Evolutionary conservation across 2,888 invertebrate genomes (phyloP), one percentile per base, ranked within the genome.

Genomic region (Drepanosiphum platanoidis): DNA sequence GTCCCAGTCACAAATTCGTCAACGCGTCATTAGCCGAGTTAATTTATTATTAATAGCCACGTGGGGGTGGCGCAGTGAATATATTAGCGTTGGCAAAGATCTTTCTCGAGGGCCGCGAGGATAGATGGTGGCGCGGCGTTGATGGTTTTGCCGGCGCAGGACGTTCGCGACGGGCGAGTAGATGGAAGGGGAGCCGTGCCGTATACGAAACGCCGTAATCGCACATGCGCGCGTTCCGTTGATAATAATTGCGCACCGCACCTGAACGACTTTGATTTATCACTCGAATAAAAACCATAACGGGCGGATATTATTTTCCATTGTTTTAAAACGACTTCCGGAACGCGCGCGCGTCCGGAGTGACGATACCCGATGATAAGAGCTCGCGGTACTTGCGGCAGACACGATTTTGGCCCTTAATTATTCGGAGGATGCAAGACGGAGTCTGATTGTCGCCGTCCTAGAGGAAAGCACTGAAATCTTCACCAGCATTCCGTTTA

Each of bases 41-140:
- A 81, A 81, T 81, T 70, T 70, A 70, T 81, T 81, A 81, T 81
- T 81, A 81, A 81, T 70, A 36, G 70, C 70, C 36, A 18, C 36
- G 80, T 36, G 52, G 27, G 27, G 70, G 52, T 22, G 27, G 27
- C 80, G 52, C 30, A n/a, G 27, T 27, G 15, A 9, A 22, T 52
- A 22, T 52, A 52, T 52, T 52, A 52, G 5, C n/a, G n/a, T 64
- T 64, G 13, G 27, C 64, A 52, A 52, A 22, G 52, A 52, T 22
- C 18, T 4, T 22, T 64, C 13, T 64, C 30, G 64, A 30, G 64
- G 13, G 11, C 13, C 5, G 1, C 27, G 13, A 27, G 64, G 27
- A 64, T 64, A 64, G 30, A 64, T 13, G 64, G 30, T 13, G 27
- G 1, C 22, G 52, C 30, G 64, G 30, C 27, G 27, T 13, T 52